Evolutionary conservation across 2,888 invertebrate species (phyloP).

Genomic region (Pseudanteris insignis): DNA sequence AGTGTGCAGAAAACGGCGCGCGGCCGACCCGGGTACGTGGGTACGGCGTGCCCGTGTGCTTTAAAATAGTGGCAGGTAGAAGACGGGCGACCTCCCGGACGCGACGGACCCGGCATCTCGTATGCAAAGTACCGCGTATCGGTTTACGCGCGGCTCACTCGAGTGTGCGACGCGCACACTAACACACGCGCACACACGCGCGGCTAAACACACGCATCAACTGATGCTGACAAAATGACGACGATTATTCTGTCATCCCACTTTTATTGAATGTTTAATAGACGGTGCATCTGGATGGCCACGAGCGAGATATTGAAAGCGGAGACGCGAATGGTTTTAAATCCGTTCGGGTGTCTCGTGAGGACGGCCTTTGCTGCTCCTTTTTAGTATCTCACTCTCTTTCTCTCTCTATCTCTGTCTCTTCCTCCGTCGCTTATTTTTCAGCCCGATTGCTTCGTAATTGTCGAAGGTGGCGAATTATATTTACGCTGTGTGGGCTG

Average conservation of each 20-base stretch:
- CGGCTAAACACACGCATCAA: constrained; percentile 15
- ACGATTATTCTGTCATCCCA: constrained; percentile 33
- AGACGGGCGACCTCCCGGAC: constrained; percentile 59
- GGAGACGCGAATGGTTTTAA: constrained; percentile 20
- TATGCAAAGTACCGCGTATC: constrained; percentile 57
- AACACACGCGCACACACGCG: neutral
- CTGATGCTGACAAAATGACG: constrained; percentile 23
- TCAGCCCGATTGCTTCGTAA: too few relatives aligned
- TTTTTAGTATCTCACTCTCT: too few relatives aligned
- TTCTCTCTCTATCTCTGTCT: too few relatives aligned
- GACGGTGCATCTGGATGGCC: constrained; percentile 10
- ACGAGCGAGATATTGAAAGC: constrained; percentile 19
- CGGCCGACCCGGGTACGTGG: constrained; percentile 14
- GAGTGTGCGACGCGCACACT: constrained; percentile 33
- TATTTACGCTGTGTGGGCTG: too few relatives aligned
- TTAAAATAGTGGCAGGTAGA: constrained; percentile 60
- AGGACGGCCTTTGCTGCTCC: too few relatives aligned
- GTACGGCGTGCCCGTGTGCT: constrained; percentile 25
- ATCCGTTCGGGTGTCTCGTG: constrained; percentile 8
- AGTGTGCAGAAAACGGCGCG: constrained; percentile 28
- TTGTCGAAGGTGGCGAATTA: too few relatives aligned
- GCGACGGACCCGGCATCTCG: constrained; percentile 53
- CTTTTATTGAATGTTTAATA: constrained; percentile 37
- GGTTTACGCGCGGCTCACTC: constrained; percentile 43
- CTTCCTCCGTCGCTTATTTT: too few relatives aligned